A percentile compares a stretch with the other conserved stretches of the same genome.
These are phyloP conservation scores for Echinarachnius parma DNA, from an alignment of 53 echinoderm and acorn worm genomes.

Conservation along the genomic window DNA sequence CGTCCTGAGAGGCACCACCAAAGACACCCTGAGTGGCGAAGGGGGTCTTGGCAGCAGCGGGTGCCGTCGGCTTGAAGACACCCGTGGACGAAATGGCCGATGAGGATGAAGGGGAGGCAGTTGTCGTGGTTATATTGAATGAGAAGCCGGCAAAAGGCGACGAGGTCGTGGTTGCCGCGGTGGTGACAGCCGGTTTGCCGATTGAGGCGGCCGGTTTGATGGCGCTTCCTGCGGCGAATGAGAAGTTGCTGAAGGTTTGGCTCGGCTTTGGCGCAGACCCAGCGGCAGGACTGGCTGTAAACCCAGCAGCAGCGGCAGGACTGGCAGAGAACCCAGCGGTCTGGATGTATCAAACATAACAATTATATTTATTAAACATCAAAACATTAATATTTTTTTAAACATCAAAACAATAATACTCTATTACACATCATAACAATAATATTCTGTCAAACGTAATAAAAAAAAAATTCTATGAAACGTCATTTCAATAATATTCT, in stretches of 20 bases:
- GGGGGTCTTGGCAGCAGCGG: neutral
- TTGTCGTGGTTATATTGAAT: conserved; percentile 19
- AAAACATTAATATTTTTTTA: no score
- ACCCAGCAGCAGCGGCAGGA: neutral
- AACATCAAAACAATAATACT: no score
- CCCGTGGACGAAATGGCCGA: neutral
- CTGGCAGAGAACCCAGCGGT: neutral
- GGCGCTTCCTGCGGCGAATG: conserved; percentile 16
- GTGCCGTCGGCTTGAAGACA: conserved; percentile 30
- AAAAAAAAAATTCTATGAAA: no score
- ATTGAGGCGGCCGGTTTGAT: conserved; percentile 38
- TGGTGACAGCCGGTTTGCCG: conserved; percentile 14
- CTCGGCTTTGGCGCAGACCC: conserved; percentile 21
- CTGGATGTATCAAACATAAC: no score
- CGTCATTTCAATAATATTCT: no score
- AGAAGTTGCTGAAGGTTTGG: conserved; percentile 20
- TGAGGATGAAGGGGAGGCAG: neutral
- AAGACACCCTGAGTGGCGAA: no score
- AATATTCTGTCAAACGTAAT: no score
- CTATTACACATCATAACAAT: no score
- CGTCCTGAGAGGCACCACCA: no score
- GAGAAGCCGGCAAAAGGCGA: conserved; percentile 62
- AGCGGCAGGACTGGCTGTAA: neutral
- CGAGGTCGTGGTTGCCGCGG: conserved; percentile 38
- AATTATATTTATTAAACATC: no score